These are phyloP conservation scores for Hylomyscus alleni DNA, from an alignment of 2,797 vertebrate species.

Conservation along the genomic window DNA sequence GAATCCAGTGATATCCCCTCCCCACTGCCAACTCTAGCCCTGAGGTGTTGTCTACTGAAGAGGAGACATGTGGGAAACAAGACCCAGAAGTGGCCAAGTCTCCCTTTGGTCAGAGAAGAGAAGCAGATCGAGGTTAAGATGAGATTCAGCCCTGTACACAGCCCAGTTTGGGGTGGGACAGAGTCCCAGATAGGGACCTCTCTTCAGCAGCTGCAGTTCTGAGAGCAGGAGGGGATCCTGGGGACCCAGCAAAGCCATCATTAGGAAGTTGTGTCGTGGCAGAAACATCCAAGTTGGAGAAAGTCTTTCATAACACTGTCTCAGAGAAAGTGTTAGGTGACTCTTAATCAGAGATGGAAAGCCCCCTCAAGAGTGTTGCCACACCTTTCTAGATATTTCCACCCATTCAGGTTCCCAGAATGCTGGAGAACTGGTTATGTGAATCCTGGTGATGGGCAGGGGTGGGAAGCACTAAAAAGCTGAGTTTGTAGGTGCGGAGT, in stretches of 20 bases:
- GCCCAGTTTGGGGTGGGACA: accelerated
- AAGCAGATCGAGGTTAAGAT: not conserved
- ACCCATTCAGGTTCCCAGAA: not conserved
- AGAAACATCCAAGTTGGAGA: not conserved
- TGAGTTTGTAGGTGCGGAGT: not conserved
- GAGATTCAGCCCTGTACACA: not conserved
- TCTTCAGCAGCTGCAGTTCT: no score
- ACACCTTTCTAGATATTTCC: not conserved
- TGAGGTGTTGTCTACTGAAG: not conserved
- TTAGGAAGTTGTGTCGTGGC: not conserved
- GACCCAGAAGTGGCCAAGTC: not conserved
- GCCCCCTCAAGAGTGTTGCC: not conserved
- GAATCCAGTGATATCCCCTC: no score
- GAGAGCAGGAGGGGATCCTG: not conserved
- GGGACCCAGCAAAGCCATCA: not conserved
- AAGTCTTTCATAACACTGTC: not conserved
- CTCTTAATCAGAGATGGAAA: not conserved
- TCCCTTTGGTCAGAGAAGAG: not conserved
- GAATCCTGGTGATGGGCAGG: not conserved
- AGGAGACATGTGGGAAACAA: not conserved
- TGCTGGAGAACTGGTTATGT: not conserved
- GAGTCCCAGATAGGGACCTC: not conserved
- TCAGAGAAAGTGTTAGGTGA: not conserved
- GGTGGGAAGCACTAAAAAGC: accelerated
- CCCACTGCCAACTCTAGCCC: not conserved